phyloP scores from a whole-genome alignment of 2,797 vertebrate species.

The Thaleichthys pacificus region DNA sequence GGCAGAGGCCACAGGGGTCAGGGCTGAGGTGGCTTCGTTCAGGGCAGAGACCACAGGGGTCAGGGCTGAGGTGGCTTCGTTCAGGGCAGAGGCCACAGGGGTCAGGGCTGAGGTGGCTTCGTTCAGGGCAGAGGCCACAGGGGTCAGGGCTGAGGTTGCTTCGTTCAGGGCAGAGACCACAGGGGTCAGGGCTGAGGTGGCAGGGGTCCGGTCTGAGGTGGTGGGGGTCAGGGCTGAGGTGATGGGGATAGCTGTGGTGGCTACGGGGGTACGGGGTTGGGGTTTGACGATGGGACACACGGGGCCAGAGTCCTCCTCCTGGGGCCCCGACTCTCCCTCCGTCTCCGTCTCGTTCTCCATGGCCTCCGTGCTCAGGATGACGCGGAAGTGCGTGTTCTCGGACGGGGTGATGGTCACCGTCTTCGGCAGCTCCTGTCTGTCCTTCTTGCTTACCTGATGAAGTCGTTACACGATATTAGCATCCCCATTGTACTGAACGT shows the following conservation, averaged over 20 bases:
- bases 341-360: slow-evolving; percentile 74
- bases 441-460: slow-evolving; percentile 87
- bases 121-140: slow-evolving; percentile 52
- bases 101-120: neutral
- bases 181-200: no score
- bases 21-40: slow-evolving; percentile 47
- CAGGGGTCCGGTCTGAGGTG: no score
- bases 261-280: slow-evolving; percentile 77
- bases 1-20: no score
- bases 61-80: neutral
- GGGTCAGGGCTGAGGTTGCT: slow-evolving; percentile 38
- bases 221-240: no score
- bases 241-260: slow-evolving; percentile 3
- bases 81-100: neutral
- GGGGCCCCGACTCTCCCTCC: slow-evolving; percentile 33
- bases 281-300: slow-evolving; percentile 86
- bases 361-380: slow-evolving; percentile 89
- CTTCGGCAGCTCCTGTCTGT: slow-evolving; percentile 79
- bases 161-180: neutral
- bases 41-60: neutral
- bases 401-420: slow-evolving; percentile 90
- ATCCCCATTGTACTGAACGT: no score
- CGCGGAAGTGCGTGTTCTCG: slow-evolving; percentile 93
- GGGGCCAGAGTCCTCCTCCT: slow-evolving; percentile 54
- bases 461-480: no score